Base-by-base conservation (phyloP, 2,888 invertebrate genomes). In the Melipona bicolor region DNA sequence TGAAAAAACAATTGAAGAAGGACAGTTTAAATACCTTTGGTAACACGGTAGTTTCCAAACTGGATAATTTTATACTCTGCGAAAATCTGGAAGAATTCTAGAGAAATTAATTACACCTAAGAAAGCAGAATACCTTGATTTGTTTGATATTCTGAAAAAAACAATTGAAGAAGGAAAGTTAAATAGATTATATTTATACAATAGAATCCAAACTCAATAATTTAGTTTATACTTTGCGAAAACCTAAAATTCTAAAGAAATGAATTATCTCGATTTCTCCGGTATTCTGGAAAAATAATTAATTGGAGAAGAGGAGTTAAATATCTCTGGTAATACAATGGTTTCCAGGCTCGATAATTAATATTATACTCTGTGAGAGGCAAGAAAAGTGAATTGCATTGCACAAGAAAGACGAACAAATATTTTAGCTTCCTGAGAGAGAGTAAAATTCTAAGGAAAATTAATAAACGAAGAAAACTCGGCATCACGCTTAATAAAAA, bases 201-300 rank as follows among this genome's bases (percentile, higher is more conserved):
- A 36, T 50, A 61, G 61, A 68, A 67, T 77, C 61, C 64, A 61
- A 81, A 73, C 68, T 21, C 32, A 3, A 9, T 15, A 11, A 43
- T 43, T 43, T 43, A 43, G 9, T 36, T 36, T 9, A 9, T 11
- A 24, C 56, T 5, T 4, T 15, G 15, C 13, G 5, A 5, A 56
- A 59, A 15, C 4, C 2, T n/a, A 5, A 15, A 59, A 59, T 59
- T 59, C 56, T 4, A 15, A 5, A 59, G 15, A 0, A 54, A 24
- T 15, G 11, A n/a, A 59, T n/a, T n/a, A 59, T 59, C 15, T 43
- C 43, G 43, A 43, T 11, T 43, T 9, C 43, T 59, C 24, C n/a
- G n/a, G 24, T n/a, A 59, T 24, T 43, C 43, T 43, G 43, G 36
- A 19, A 32, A 32, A 32, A 32, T 32, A n/a, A 54, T 54, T 54